Evolutionary conservation across 2,888 invertebrate genomes (phyloP), one percentile per base, ranked within the genome.

Genomic region (Pterostichus niger): DNA sequence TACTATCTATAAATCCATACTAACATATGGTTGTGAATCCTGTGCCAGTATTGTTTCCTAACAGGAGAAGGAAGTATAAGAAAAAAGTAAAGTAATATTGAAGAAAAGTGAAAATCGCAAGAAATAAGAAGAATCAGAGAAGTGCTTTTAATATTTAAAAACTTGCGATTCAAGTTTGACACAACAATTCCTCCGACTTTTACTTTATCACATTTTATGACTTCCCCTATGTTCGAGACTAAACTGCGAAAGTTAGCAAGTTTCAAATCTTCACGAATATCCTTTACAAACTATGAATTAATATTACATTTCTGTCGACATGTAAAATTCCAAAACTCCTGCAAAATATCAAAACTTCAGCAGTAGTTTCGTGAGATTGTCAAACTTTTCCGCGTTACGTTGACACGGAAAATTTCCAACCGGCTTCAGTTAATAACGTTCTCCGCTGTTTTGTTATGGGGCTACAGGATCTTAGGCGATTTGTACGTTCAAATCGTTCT

Each of bases 271-370:
- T 11, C 24, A 59, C 64, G 35, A 33, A 64, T 64, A 31, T 64
- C 35, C 24, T 13, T 64, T 64, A 64, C 64, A 64, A 64, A 64
- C 64, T 64, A 64, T 64, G 64, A 64, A 64, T 64, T 64, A 64
- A 64, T 64, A 64, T 64, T 15, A 64, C 64, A 64, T 64, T 64
- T 35, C 64, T 64, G 33, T 33, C 64, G 33, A 64, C 64, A 64
- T 33, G 64, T 64, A 35, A 64, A 59, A 64, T 64, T 64, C 64
- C 64, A 13, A 35, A 64, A 64, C 64, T 64, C 17, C 13, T 33
- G 17, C 64, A 64, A 64, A 64, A 64, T 64, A 64, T 64, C 35
- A 11, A 64, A 64, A 64, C 33, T 64, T 64, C n/a, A 64, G 64
- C 33, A 64, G 13, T 64, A 64, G 33, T 33, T 64, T 33, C n/a